Evolutionary conservation across 2,888 invertebrate species (phyloP).

Genomic region (Xanthia togata): DNA sequence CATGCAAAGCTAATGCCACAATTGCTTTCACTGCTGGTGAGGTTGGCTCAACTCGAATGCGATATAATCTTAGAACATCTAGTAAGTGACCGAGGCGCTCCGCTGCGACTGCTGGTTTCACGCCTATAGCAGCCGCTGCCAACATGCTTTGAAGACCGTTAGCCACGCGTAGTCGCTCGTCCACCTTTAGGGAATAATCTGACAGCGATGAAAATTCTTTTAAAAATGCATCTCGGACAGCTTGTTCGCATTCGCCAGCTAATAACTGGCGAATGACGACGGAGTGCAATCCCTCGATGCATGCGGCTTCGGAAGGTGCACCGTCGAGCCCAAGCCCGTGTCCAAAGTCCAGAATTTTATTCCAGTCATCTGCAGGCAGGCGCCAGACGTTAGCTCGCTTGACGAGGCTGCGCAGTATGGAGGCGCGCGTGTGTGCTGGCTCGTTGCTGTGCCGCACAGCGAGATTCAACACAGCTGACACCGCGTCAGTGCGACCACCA

Average conservation of each 20-base stretch:
- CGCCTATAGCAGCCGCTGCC: slow-evolving; percentile 60
- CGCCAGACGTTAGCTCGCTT: slow-evolving; percentile 80
- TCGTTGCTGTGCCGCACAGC: slow-evolving; percentile 77
- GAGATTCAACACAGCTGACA: slow-evolving; percentile 74
- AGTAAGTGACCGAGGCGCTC: slow-evolving; percentile 67
- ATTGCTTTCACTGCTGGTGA: slow-evolving; percentile 70
- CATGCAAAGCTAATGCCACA: slow-evolving; percentile 61
- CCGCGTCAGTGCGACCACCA: slow-evolving; percentile 73
- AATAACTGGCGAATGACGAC: slow-evolving; percentile 77
- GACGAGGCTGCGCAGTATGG: slow-evolving; percentile 81
- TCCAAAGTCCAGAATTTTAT: slow-evolving; percentile 73
- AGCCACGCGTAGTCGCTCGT: slow-evolving; percentile 70
- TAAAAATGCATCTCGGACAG: slow-evolving; percentile 71
- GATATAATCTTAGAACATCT: slow-evolving; percentile 70
- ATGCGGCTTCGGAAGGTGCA: slow-evolving; percentile 69
- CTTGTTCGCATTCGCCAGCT: slow-evolving; percentile 54
- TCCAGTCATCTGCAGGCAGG: slow-evolving; percentile 75
- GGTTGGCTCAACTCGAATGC: slow-evolving; percentile 63
- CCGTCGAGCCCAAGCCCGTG: slow-evolving; percentile 81
- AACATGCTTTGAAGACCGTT: slow-evolving; percentile 67
- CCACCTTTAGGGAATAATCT: slow-evolving; percentile 72
- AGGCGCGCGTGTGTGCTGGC: slow-evolving; percentile 77
- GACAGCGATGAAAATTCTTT: slow-evolving; percentile 73
- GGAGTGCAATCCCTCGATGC: slow-evolving; percentile 80
- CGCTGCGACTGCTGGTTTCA: slow-evolving; percentile 51